phyloP scores from a whole-genome alignment of 2,797 vertebrate species.

The Adrianichthys oophorus region DNA sequence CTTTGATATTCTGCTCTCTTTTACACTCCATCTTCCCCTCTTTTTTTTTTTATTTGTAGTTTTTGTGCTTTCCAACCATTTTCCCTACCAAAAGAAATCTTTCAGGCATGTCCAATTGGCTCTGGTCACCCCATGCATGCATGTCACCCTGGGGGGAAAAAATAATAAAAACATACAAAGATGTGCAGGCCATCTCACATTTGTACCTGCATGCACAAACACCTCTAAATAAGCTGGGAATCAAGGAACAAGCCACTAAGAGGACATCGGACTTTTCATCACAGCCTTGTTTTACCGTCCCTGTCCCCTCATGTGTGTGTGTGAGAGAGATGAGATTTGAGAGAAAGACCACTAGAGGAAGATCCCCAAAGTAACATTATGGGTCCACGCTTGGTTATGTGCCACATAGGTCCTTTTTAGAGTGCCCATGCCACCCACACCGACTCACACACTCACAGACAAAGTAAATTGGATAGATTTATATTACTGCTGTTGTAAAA shows the following conservation, averaged over 20 bases:
- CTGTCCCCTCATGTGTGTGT: constrained; percentile 34
- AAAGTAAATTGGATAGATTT: constrained; percentile 66
- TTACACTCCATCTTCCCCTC: constrained; percentile 17
- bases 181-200: constrained; percentile 3
- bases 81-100: constrained; percentile 55
- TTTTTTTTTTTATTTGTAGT: constrained; percentile 1
- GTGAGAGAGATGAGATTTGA: background rate
- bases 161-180: constrained; percentile 53
- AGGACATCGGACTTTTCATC: constrained; percentile 74
- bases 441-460: constrained; percentile 29
- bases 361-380: constrained; percentile 51
- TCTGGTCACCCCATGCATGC: constrained; percentile 56
- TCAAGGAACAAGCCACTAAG: constrained; percentile 56
- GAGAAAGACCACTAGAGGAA: constrained; percentile 17
- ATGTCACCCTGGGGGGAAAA: constrained; percentile 59
- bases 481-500: constrained; percentile 63
- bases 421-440: constrained; percentile 33
- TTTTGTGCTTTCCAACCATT: constrained; percentile 24
- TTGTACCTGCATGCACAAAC: constrained; percentile 12
- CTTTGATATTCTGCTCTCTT: constrained; percentile 33
- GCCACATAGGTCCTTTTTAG: constrained; percentile 64
- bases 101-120: constrained; percentile 75
- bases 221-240: constrained; percentile 62
- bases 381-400: constrained; percentile 61
- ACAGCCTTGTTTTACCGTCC: constrained; percentile 76